Evolutionary conservation across 2,888 invertebrate genomes (phyloP).

Genomic region (Eupithecia abbreviata): DNA sequence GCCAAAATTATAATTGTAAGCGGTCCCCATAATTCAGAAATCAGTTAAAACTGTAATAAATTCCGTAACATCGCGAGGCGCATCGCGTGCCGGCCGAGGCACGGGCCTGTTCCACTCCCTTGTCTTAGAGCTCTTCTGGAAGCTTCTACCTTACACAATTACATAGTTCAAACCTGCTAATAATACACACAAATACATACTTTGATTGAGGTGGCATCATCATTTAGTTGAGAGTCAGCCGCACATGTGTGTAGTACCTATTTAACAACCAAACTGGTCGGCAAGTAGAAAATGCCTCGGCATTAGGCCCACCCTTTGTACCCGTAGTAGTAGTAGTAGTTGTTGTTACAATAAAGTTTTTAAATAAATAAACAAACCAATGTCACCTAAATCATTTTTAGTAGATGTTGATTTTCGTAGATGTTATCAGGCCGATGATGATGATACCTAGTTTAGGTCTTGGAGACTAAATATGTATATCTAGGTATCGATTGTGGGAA

Average conservation of each 20-base stretch:
- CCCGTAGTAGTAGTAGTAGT: too few relatives aligned
- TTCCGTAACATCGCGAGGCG: constrained; percentile 43
- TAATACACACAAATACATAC: not conserved
- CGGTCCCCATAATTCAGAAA: constrained; percentile 42
- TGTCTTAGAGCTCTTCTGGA: not conserved
- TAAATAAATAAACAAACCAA: not conserved
- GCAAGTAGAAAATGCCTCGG: too few relatives aligned
- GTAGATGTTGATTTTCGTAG: too few relatives aligned
- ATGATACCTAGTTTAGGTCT: not conserved
- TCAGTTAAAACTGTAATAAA: constrained; percentile 49
- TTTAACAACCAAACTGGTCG: not conserved
- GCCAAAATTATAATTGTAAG: constrained; percentile 37
- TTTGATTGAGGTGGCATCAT: not conserved
- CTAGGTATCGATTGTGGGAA: not conserved
- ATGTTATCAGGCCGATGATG: too few relatives aligned
- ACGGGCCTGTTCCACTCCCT: constrained; percentile 30
- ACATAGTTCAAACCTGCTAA: not conserved
- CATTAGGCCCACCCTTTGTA: too few relatives aligned
- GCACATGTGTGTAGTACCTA: not conserved
- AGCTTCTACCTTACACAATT: not conserved
- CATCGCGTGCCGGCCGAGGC: constrained; percentile 40
- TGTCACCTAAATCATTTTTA: not conserved
- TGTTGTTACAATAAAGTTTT: too few relatives aligned
- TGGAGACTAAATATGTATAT: not conserved
- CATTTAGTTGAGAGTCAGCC: not conserved